A percentile compares a stretch with the other conserved stretches of the same genome.
Evolutionary conservation across 2,888 invertebrate species (phyloP).

Genomic region (Gerosis bhagava): DNA sequence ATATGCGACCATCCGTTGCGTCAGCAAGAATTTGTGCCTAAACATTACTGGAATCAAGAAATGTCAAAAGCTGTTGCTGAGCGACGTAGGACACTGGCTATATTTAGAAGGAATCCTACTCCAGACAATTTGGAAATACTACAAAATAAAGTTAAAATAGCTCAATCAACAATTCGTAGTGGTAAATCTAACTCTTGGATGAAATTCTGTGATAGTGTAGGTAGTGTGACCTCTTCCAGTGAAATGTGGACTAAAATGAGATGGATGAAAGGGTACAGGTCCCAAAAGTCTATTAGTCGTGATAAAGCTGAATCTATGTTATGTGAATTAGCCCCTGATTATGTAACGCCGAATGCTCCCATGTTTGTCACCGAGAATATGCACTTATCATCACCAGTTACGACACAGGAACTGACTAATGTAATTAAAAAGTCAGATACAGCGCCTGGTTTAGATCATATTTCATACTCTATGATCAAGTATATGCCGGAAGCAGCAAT

Average conservation of each 20-base stretch:
- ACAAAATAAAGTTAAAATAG: slow-evolving; percentile 13
- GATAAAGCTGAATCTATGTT: too few relatives aligned
- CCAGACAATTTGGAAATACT: slow-evolving; percentile 29
- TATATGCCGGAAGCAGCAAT: slow-evolving; percentile 23
- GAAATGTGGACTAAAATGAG: slow-evolving; percentile 33
- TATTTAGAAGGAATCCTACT: slow-evolving; percentile 35
- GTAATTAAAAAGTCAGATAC: slow-evolving; percentile 25
- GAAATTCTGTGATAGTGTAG: slow-evolving; percentile 26
- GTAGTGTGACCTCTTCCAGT: slow-evolving; percentile 16
- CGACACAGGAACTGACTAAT: slow-evolving; percentile 24
- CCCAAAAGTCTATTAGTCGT: too few relatives aligned
- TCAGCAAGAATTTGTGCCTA: slow-evolving; percentile 31
- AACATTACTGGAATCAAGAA: slow-evolving; percentile 36
- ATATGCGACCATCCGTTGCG: too few relatives aligned
- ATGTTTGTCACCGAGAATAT: too few relatives aligned
- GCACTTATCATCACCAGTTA: too few relatives aligned
- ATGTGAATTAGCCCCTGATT: too few relatives aligned
- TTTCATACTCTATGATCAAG: slow-evolving; percentile 29
- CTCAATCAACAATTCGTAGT: slow-evolving; percentile 24
- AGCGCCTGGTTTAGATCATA: slow-evolving; percentile 24
- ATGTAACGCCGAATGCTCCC: too few relatives aligned
- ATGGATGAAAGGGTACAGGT: slow-evolving; percentile 33
- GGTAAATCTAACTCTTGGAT: slow-evolving; percentile 29
- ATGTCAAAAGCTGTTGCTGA: slow-evolving; percentile 35
- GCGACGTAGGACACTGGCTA: slow-evolving; percentile 32